Conservation (phyloP, 2,113 vertebrate species). For the Scortum barcoo region DNA sequence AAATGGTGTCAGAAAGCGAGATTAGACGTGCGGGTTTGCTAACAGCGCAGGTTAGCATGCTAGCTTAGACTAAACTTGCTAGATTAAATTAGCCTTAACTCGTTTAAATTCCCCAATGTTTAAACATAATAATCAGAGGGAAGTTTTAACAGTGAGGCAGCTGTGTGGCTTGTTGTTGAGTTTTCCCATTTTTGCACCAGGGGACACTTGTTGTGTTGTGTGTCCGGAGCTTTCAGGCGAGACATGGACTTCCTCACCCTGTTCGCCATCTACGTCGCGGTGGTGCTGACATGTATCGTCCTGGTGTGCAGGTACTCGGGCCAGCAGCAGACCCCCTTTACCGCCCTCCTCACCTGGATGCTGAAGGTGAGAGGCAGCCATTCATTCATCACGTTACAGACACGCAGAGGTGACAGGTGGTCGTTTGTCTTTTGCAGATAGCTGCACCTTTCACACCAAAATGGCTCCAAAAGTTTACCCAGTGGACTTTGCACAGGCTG, state of each 20-base stretch:
- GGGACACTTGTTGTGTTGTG: constrained; percentile 55
- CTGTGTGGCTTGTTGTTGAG: rapidly evolving
- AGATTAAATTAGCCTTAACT: too few relatives aligned
- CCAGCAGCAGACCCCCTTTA: constrained; percentile 79
- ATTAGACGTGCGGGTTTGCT: neutral
- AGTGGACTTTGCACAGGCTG: constrained; percentile 82
- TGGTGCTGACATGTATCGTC: constrained; percentile 77
- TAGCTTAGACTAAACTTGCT: constrained; percentile 31
- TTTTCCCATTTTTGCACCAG: neutral
- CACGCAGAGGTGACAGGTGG: neutral
- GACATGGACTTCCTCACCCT: constrained; percentile 93
- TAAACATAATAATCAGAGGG: neutral
- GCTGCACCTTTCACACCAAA: constrained; percentile 84
- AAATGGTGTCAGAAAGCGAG: constrained; percentile 1
- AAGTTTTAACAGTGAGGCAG: neutral
- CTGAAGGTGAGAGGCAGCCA: constrained; percentile 66
- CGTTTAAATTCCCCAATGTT: neutral
- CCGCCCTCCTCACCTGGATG: constrained; percentile 38
- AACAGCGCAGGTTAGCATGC: constrained; percentile 32
- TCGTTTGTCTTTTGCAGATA: constrained; percentile 76
- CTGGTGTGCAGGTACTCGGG: constrained; percentile 85
- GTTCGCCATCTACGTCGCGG: constrained; percentile 86
- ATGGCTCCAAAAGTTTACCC: constrained; percentile 81
- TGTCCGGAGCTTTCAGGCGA: constrained; percentile 45
- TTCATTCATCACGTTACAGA: neutral